Percentiles rank a stretch among this genome's conserved stretches.
phyloP scores from a whole-genome alignment of 1,140 invertebrate species.

The Pachypeltis micranthus region DNA sequence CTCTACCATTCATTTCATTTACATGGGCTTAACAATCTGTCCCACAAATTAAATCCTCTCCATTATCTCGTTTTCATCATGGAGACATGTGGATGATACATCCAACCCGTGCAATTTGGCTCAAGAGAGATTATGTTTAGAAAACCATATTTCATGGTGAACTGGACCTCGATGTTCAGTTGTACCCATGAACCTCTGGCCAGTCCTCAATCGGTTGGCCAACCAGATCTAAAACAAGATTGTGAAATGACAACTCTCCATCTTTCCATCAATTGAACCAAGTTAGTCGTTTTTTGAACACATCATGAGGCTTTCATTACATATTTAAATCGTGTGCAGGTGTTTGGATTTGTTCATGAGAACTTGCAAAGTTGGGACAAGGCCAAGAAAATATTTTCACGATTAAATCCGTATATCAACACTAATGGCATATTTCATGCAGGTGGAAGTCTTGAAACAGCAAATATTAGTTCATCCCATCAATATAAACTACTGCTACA shows the following conservation, averaged over 20 bases:
- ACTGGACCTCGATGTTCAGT: slow-evolving; percentile 25
- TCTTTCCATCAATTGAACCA: background rate
- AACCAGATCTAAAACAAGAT: background rate
- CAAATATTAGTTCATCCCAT: slow-evolving; percentile 27
- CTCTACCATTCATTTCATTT: slow-evolving; percentile 23
- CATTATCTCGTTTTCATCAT: slow-evolving; percentile 20
- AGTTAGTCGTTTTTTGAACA: background rate
- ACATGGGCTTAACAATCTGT: slow-evolving; percentile 17
- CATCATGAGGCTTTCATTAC: background rate
- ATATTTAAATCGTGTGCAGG: background rate
- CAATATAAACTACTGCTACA: slow-evolving; percentile 37
- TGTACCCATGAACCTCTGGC: background rate
- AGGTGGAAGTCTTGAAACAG: slow-evolving; percentile 31
- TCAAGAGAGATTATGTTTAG: slow-evolving; percentile 28
- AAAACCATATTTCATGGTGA: slow-evolving; percentile 30
- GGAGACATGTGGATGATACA: slow-evolving; percentile 29
- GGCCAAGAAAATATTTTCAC: background rate
- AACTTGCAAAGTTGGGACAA: background rate
- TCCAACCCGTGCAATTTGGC: slow-evolving; percentile 31
- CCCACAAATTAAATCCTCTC: slow-evolving; percentile 27
- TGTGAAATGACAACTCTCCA: background rate
- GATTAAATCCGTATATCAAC: slow-evolving; percentile 31
- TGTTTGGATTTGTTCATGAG: background rate
- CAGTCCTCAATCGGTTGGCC: background rate
- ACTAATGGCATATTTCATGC: slow-evolving; percentile 31